Evolutionary conservation across 2,888 invertebrate species (phyloP), one percentile per base, ranked within the genome.

Genomic region (Perizoma affinitatum): DNA sequence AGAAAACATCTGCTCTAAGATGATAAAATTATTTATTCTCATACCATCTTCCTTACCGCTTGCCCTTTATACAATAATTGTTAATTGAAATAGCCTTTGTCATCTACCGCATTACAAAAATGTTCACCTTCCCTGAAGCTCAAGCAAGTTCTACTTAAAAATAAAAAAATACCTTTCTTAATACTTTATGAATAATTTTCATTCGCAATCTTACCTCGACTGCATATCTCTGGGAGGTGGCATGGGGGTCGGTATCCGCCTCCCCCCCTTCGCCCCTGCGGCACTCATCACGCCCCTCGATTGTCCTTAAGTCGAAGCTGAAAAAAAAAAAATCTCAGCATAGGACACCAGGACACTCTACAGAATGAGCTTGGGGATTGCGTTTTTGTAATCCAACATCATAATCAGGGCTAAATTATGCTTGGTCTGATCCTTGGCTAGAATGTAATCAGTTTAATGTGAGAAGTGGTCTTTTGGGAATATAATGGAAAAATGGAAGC

Each of bases 211-310:
- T 71, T 73, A 80, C 79, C 80, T 79, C 48, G 70, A 58, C 46
- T 75, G 61, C 59, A 70, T 61, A 63, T 70, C 63, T 49, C 58
- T 87, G 35, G 90, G 87, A 45, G 90, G 90, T 9, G 91, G 91
- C 90, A 91, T 88, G 6, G 91, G 91, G 58, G 91, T 91, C 73
- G 91, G 91, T 62, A 91, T 83, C 70, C 91, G 77, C 74, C 91
- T 73, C 52, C 90, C 89, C 70, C 90, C 89, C 72, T 77, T 79
- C 73, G 78, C 71, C 63, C 82, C 81, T 51, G 63, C 69, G 68
- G 77, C 82, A 77, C 84, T 88, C 90, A 90, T 90, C 75, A 70
- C 70, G 50, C 65, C 72, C 75, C 65, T 68, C 72, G 62, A 77
- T 74, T 75, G 75, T 76, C 71, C 72, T 75, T 66, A 68, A 72